Evolutionary conservation across 2,888 invertebrate species (phyloP), one percentile per base, ranked within the genome.

Genomic region (Parasteatoda lunata): DNA sequence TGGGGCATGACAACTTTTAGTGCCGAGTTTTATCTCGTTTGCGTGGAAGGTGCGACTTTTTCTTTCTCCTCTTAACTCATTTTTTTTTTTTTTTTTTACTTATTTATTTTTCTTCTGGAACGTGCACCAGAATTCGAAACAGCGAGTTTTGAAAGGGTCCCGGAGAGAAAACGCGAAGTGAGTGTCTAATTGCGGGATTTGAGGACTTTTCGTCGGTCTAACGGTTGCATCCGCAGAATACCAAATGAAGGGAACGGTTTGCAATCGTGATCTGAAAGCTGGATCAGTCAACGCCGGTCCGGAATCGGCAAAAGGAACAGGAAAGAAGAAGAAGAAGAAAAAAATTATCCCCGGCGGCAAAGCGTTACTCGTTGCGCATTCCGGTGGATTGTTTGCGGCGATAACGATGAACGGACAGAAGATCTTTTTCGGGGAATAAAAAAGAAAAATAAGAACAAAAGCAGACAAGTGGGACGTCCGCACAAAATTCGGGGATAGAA

Each of bases 111-210:
- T 9, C 59, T 8, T 30, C 30, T 4, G 59, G 59, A n/a, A 59
- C 59, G 59, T 59, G 59, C 59, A 59, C 11, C 59, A 13, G 59
- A 59, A 59, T 59, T 59, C 7, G 59, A 59, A 59, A 4, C 11
- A n/a, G 59, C 11, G 59, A 59, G 59, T 59, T 59, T 59, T 59
- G 9, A n/a, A 59, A 59, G n/a, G n/a, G 59, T 9, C 11, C 59
- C 59, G 11, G 8, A 59, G n/a, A 59, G 59, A 8, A n/a, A 59
- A 59, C 59, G 59, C 59, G 59, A 59, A n/a, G 11, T 4, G 59
- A 59, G 59, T 59, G 59, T 59, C 59, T 59, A 59, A 59, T 59
- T 59, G 59, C 59, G 59, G 59, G 59, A 59, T 59, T 59, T 59
- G 59, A 59, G 59, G 59, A 59, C 59, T 59, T 59, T 59, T 59